Base-by-base conservation (phyloP, 2,888 invertebrate species). In the Anoncus sp. region DNA sequence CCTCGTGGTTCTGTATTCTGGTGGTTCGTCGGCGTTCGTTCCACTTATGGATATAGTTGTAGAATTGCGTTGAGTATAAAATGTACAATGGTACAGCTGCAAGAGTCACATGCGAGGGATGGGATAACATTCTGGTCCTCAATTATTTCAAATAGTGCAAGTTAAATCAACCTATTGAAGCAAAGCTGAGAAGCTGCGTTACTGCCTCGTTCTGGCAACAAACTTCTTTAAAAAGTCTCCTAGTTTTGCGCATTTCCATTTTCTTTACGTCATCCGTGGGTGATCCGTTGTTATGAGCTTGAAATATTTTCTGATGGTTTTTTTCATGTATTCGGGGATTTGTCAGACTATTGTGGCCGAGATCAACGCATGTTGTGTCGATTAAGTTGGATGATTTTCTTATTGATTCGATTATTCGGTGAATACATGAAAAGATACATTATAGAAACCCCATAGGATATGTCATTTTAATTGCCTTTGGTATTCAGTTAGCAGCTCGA, bases 61-160 rank as follows among this genome's bases (percentile, higher is more conserved):
- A 74, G 60, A 51, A 49, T 14, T 40, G 3, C 20, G 51, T 24
- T 24, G 12, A 20, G 22, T 10, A 16, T 20, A 35, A 43, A 51
- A 49, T 66, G 53, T 62, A 55, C 60, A 71, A 53, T 63, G 62
- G 75, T 53, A 49, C 66, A 22, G 24, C 27, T 22, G 63, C 63
- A 57, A 22, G 75, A 81, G 71, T 75, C 43, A 20, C 65, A 40
- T 53, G 75, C 62, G 40, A 75, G 75, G 79, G 79, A 84, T 77
- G 83, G 76, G 78, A 83, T 80, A 77, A 84, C 84, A 86, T 85
- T 84, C 82, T 83, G 79, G 81, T 85, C 86, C 86, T 88, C 87
- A 88, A 88, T 88, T 88, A 88, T 88, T 86, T 87, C 85, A 84
- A 88, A 88, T 87, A 86, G 88, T 80, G 83, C 83, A 86, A 85